Percentiles rank a stretch among this genome's conserved stretches.
These are phyloP conservation scores for Chrysogorgia sp. DNA, from an alignment of 92 coral and sea anemone species.

Conservation along the genomic window DNA sequence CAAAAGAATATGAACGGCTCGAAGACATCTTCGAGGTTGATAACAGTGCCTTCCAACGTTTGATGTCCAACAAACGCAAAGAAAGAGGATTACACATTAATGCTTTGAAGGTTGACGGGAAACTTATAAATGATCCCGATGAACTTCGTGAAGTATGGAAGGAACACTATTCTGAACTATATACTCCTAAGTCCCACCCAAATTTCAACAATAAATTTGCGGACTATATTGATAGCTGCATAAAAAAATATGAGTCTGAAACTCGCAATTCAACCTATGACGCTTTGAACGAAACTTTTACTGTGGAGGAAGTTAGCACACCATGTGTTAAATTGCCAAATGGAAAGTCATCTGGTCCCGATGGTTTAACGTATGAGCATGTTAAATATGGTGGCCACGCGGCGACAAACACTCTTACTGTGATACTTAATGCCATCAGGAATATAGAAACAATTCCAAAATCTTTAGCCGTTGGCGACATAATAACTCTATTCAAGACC, in stretches of 20 bases:
- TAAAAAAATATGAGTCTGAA: neutral
- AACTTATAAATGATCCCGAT: neutral
- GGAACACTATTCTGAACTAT: too few species aligned
- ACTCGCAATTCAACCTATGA: neutral
- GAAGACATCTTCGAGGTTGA: too few species aligned
- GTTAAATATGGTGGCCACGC: slow-evolving; percentile 4
- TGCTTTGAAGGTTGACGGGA: neutral
- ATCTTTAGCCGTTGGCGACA: neutral
- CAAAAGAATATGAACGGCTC: too few species aligned
- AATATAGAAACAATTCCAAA: neutral
- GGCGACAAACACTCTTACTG: too few species aligned
- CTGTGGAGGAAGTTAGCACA: too few species aligned
- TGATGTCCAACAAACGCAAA: too few species aligned
- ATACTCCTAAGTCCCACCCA: too few species aligned
- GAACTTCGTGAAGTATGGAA: too few species aligned
- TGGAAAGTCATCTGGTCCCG: neutral
- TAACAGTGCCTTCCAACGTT: too few species aligned
- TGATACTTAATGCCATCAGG: too few species aligned
- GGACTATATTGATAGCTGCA: neutral
- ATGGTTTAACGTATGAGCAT: slow-evolving; percentile 1
- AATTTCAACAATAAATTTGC: neutral
- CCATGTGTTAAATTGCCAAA: too few species aligned
- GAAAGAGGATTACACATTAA: neutral
- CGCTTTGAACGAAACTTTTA: neutral
- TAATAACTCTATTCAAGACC: slow-evolving; percentile 7